Base-by-base conservation (phyloP, 2,113 vertebrate genomes). In the Tyrannus savana region DNA sequence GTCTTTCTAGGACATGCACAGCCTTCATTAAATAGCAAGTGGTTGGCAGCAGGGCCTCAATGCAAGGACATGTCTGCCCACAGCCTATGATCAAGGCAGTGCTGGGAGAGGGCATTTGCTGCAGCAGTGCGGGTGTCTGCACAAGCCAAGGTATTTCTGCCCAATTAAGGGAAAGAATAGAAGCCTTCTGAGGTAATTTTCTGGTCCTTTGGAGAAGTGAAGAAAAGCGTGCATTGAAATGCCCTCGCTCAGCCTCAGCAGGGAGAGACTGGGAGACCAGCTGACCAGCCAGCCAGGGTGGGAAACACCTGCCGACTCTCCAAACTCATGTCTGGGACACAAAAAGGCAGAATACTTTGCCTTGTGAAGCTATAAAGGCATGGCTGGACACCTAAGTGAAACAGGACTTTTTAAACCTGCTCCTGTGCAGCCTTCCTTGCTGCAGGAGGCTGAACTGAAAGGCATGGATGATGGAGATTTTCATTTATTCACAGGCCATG, bases 101-200 rank as follows among this genome's bases (percentile, higher is more conserved):
- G 14, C 71, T 71, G 58, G 31, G 68, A 91, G 59, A 87, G 39
- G 71, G 52, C 39, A 93, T 82, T 86, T 75, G 74, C 68, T 50
- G 50, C 47, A 88, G 75, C 44, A 82, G 6, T 5, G 10, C 0
- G 0, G 24, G 58, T 42, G 62, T 50, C 84, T 82, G 80, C 50
- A 77, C 8, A 27, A 83, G 92, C 60, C 85, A 95, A 91, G 56
- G 52, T 64, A 79, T 90, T 97, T 94, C 95, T 85, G 77, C 52
- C 63, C 85, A 96, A 78, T 95, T 95, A 96, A 49, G n/a, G n/a
- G 41, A 89, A 92, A 92, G 75, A 75, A 92, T 49, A 89, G n/a
- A 80, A 52, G 87, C 46, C 52, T 67, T 87, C 78, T 90, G 63
- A 91, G 78, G 71, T 94, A 17, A 89, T 91, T 89, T 94, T 91